phyloP scores from a whole-genome alignment of 2,113 vertebrate species.

The Hiodon tergisus region DNA sequence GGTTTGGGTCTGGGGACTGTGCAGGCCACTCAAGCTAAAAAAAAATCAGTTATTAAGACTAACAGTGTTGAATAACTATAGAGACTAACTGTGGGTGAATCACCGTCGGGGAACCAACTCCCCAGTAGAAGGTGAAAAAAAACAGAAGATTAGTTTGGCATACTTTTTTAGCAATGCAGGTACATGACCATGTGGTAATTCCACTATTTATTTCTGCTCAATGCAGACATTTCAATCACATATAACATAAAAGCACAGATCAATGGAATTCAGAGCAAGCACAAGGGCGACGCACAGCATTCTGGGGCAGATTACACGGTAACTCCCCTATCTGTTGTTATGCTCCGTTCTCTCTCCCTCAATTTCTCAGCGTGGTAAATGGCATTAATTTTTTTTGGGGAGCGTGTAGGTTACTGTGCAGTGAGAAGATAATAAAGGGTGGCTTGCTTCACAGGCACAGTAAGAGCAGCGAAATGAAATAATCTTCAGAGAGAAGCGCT shows the following conservation, averaged over 20 bases:
- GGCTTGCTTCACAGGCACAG: not conserved
- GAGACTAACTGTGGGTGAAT: no score
- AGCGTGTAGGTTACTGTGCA: not conserved
- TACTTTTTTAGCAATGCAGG: no score
- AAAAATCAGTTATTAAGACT: no score
- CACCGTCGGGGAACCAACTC: no score
- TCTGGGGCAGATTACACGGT: not conserved
- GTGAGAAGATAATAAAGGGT: conserved; percentile 6
- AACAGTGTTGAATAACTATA: no score
- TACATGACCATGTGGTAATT: not conserved
- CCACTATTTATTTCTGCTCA: not conserved
- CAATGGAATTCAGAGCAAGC: not conserved
- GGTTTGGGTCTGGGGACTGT: no score
- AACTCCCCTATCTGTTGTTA: not conserved
- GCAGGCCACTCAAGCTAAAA: no score
- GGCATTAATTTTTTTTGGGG: conserved; percentile 5
- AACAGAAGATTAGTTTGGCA: no score
- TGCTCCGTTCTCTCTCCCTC: not conserved
- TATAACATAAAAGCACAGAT: not conserved
- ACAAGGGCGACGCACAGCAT: not conserved
- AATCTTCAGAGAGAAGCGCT: not conserved
- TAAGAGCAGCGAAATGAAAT: conserved; percentile 4
- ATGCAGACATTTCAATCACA: no score
- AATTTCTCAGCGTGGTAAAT: not conserved
- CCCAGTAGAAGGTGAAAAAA: no score